These are phyloP conservation scores for Ditylenchus weischeri DNA, from an alignment of 2,888 invertebrate genomes.

Conservation along the genomic window DNA sequence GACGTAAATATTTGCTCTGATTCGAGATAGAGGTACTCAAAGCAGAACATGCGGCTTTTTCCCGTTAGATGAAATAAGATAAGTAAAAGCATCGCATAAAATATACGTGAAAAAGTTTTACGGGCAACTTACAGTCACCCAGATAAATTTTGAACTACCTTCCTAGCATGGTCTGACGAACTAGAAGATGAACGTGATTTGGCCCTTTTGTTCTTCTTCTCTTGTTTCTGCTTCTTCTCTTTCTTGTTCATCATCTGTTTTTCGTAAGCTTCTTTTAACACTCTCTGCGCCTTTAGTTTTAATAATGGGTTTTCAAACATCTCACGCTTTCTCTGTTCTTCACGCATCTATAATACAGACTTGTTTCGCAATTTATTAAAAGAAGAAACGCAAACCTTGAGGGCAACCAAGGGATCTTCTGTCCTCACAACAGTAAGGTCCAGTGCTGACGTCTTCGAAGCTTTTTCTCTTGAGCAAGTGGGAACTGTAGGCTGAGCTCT, in stretches of 20 bases:
- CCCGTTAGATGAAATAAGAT: too few relatives aligned
- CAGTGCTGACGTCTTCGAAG: constrained; percentile 17
- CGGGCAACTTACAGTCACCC: too few relatives aligned
- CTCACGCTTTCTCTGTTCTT: constrained; percentile 44
- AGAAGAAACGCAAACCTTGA: constrained; percentile 38
- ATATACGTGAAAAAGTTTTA: too few relatives aligned
- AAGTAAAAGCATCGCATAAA: too few relatives aligned
- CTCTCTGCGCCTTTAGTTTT: constrained; percentile 44
- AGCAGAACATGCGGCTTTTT: too few relatives aligned
- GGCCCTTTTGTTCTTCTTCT: constrained; percentile 8
- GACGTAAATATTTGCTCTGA: too few relatives aligned
- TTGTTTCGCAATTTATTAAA: background rate
- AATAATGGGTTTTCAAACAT: constrained; percentile 50
- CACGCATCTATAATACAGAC: constrained; percentile 35
- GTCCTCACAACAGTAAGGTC: constrained; percentile 42
- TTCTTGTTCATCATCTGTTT: constrained; percentile 28
- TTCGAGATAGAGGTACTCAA: too few relatives aligned
- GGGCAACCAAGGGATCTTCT: constrained; percentile 52
- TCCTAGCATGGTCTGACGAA: background rate
- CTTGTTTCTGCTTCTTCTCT: constrained; percentile 26
- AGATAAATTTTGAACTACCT: background rate
- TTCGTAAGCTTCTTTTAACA: constrained; percentile 38
- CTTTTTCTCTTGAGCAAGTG: too few relatives aligned
- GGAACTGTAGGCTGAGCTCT: too few relatives aligned
- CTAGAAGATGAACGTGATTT: constrained; percentile 13